Conservation (phyloP, 1,140 invertebrate genomes). For the Holotrichia oblita region DNA sequence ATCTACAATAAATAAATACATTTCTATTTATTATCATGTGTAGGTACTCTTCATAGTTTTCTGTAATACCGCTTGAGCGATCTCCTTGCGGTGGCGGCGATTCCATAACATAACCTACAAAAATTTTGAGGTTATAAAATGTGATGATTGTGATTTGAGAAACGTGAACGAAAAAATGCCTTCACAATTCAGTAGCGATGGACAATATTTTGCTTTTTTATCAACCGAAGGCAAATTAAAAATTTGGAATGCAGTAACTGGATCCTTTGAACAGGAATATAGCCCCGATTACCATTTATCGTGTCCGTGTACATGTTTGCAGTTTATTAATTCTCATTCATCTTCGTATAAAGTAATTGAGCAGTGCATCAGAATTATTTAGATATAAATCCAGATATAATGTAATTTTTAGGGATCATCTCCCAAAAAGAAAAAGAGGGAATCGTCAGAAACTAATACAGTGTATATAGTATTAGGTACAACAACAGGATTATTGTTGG, state of each 20-base stretch:
- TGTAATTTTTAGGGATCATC: constrained; percentile 50
- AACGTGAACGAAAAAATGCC: constrained; percentile 50
- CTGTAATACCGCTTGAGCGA: too few relatives aligned
- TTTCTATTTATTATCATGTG: too few relatives aligned
- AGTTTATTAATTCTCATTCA: constrained; percentile 60
- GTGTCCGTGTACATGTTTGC: constrained; percentile 79
- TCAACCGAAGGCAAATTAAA: constrained; percentile 80
- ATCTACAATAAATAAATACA: too few relatives aligned
- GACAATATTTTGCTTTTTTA: constrained; percentile 80
- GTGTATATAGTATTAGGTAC: constrained; percentile 72
- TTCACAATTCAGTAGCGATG: constrained; percentile 71
- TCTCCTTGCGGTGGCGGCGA: too few relatives aligned
- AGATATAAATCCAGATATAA: neutral
- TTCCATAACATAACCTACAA: constrained; percentile 3
- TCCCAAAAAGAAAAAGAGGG: constrained; percentile 62
- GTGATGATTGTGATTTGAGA: constrained; percentile 48
- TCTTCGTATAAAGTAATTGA: constrained; percentile 23
- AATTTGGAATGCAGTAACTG: constrained; percentile 83
- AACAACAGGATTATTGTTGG: constrained; percentile 68
- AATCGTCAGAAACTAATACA: constrained; percentile 54
- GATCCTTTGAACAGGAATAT: constrained; percentile 81
- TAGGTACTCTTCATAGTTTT: too few relatives aligned
- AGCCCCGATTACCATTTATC: constrained; percentile 82
- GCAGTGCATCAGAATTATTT: neutral
- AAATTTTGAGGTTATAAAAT: constrained; percentile 43